Evolutionary conservation across 2,888 invertebrate species (phyloP).

Genomic region (Protonemura montana): DNA sequence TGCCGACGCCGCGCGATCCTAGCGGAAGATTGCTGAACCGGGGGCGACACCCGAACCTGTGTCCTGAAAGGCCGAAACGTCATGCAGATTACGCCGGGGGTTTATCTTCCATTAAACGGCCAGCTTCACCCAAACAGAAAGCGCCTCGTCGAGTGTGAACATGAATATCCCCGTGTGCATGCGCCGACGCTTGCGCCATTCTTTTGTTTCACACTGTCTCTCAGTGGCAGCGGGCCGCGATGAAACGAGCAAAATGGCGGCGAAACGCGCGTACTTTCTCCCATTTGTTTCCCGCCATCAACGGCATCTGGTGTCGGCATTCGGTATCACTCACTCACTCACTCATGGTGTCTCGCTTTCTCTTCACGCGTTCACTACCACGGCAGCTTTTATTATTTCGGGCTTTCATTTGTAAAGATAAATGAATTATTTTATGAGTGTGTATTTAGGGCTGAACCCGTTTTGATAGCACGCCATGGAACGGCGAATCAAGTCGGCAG

Average conservation of each 20-base stretch:
- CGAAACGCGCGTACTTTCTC: constrained; percentile 30
- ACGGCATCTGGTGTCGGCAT: constrained; percentile 45
- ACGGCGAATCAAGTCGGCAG: not conserved
- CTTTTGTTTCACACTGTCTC: constrained; percentile 25
- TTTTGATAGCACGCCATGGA: not conserved
- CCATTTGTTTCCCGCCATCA: constrained; percentile 49
- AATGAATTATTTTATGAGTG: constrained; percentile 24
- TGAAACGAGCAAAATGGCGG: not conserved
- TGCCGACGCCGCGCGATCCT: not conserved
- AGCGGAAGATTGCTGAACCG: not conserved
- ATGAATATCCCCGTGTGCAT: too few species aligned
- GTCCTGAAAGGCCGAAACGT: not conserved
- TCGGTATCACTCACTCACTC: not conserved
- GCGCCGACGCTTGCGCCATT: not conserved
- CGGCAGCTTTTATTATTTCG: constrained; percentile 29
- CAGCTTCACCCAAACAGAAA: too few species aligned
- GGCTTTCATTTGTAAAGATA: constrained; percentile 21
- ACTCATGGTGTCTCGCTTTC: not conserved
- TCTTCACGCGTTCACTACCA: not conserved
- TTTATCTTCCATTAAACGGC: not conserved
- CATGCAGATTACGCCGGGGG: not conserved
- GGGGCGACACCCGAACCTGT: not conserved
- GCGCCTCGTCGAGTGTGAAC: not conserved
- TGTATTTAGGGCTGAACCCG: not conserved
- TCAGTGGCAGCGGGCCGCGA: not conserved